A percentile compares a stretch with the other conserved stretches of the same genome.
These are phyloP conservation scores for Saccostrea echinata DNA, from an alignment of 1,140 invertebrate genomes.

Conservation along the genomic window DNA sequence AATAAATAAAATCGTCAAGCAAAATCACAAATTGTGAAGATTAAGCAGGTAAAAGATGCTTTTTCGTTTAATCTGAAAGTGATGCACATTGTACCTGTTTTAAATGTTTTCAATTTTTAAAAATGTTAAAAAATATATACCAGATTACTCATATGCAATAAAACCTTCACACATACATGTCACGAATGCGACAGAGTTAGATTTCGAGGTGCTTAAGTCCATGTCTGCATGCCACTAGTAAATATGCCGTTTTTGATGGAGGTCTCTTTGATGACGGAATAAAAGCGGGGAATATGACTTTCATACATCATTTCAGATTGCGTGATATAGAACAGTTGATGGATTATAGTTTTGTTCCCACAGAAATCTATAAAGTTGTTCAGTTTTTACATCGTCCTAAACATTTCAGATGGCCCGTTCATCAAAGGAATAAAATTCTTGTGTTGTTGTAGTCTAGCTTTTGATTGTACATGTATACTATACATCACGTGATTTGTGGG, in stretches of 20 bases:
- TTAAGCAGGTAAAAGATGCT: too few relatives aligned
- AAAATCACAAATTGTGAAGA: too few relatives aligned
- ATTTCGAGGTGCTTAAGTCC: constrained; percentile 9
- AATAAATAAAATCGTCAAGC: too few relatives aligned
- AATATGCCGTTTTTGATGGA: not conserved
- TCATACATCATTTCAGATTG: not conserved
- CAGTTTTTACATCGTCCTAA: not conserved
- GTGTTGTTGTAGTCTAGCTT: not conserved
- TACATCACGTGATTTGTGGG: not conserved
- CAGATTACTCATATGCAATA: constrained; percentile 2
- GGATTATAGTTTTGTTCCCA: not conserved
- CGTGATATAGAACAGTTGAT: not conserved
- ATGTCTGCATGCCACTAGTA: not conserved
- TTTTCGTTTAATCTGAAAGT: not conserved
- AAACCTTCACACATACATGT: not conserved
- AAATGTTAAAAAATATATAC: too few relatives aligned
- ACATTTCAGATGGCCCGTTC: not conserved
- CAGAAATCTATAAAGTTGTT: not conserved
- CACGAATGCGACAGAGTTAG: constrained; percentile 18
- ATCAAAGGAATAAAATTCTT: not conserved
- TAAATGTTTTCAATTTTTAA: not conserved
- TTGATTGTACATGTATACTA: not conserved
- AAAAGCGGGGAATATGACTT: constrained; percentile 13
- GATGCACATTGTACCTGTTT: not conserved
- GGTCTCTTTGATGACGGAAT: not conserved